Evolutionary conservation across 1,140 invertebrate genomes (phyloP).

Genomic region (Holotrichia oblita): DNA sequence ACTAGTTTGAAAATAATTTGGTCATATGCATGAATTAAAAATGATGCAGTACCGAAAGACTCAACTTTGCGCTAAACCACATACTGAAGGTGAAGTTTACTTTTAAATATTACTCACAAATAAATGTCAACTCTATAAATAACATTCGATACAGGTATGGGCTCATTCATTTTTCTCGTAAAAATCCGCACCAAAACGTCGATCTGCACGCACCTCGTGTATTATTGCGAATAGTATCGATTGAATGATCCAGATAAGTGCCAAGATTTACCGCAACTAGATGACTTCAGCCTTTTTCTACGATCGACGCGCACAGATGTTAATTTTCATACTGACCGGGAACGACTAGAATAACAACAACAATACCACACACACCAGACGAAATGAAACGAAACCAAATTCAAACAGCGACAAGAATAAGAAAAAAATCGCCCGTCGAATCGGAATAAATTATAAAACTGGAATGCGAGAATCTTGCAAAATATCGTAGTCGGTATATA

Average conservation of each 20-base stretch:
- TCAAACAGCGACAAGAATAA: conserved; percentile 27
- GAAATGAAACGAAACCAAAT: conserved; percentile 27
- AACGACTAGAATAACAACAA: conserved; percentile 11
- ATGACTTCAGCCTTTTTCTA: neutral
- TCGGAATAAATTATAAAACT: conserved; percentile 37
- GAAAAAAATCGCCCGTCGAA: conserved; percentile 13
- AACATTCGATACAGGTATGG: too few relatives aligned
- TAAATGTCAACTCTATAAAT: neutral
- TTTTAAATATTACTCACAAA: neutral
- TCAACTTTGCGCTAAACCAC: neutral
- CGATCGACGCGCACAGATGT: conserved; percentile 13
- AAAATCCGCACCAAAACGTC: neutral
- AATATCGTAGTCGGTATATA: conserved; percentile 26
- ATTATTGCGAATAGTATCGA: neutral
- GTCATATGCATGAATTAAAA: neutral
- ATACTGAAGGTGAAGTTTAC: too few relatives aligned
- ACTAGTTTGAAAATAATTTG: too few relatives aligned
- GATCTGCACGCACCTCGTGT: neutral
- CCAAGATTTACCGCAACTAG: conserved; percentile 8
- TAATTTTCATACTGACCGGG: conserved; percentile 8
- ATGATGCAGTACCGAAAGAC: neutral
- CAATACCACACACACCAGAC: conserved; percentile 11
- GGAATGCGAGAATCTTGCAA: conserved; percentile 33
- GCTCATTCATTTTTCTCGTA: too few relatives aligned
- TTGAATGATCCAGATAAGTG: neutral